Conservation (phyloP, 2,888 invertebrate genomes). For the Microdon myrmicae region DNA sequence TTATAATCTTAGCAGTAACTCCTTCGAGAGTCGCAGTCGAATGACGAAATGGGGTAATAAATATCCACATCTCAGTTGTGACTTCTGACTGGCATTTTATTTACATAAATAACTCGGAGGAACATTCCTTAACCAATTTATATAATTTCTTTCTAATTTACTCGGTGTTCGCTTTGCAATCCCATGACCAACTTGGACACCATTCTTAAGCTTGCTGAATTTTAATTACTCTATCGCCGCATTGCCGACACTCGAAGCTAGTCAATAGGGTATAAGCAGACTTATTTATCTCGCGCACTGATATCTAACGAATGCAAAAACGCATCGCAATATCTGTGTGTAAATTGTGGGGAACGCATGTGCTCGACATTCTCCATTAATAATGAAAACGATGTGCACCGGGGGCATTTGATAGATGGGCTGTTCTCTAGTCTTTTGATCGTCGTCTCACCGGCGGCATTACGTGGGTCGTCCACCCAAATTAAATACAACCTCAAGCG, state of each 20-base stretch:
- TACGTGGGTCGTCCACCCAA: conserved; percentile 2
- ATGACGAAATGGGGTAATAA: no score
- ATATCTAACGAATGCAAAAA: conserved; percentile 1
- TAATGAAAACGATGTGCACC: conserved; percentile 30
- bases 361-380: conserved; percentile 29
- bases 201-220: conserved; percentile 6
- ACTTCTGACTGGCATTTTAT: conserved; percentile 13
- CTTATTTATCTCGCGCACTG: neutral
- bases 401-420: conserved; percentile 19
- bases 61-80: no score
- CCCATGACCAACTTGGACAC: neutral
- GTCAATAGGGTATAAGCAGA: no score
- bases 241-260: no score
- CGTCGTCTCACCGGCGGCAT: conserved; percentile 10
- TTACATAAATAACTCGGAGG: no score
- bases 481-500: no score
- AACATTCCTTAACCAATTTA: no score
- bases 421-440: neutral
- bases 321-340: neutral
- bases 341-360: conserved; percentile 31
- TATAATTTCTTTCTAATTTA: no score
- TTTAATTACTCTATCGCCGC: conserved; percentile 2
- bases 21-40: conserved; percentile 35
- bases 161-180: no score
- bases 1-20: conserved; percentile 12